Conservation (phyloP, 2,888 invertebrate species). For the Cerastis leucographa region DNA sequence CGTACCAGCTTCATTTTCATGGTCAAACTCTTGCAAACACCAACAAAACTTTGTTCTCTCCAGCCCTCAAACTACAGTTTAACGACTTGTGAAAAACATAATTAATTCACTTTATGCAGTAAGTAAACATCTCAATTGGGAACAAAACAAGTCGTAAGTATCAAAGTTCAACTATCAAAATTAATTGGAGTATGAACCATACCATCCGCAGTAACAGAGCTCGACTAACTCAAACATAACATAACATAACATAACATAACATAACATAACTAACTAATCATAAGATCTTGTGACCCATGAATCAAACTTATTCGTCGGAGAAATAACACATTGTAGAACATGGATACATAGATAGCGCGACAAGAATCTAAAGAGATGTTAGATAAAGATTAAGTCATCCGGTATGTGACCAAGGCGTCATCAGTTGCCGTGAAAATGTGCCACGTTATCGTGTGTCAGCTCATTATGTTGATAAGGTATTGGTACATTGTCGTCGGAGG, state of each 20-base stretch:
- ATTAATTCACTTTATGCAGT: constrained; percentile 28
- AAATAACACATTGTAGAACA: constrained; percentile 50
- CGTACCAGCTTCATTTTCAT: constrained; percentile 1
- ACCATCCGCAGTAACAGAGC: constrained; percentile 41
- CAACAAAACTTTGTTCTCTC: not conserved
- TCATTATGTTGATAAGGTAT: constrained; percentile 59
- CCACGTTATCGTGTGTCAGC: constrained; percentile 39
- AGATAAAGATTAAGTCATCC: constrained; percentile 58
- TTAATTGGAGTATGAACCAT: constrained; percentile 56
- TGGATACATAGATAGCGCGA: constrained; percentile 36
- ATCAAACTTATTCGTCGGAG: constrained; percentile 55
- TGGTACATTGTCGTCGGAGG: constrained; percentile 41
- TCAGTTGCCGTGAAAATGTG: constrained; percentile 39
- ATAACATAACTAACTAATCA: constrained; percentile 62
- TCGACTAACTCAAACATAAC: constrained; percentile 60
- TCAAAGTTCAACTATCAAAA: constrained; percentile 59
- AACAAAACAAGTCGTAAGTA: constrained; percentile 47
- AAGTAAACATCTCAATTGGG: constrained; percentile 42
- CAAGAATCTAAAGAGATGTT: constrained; percentile 52
- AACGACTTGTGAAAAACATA: constrained; percentile 26
- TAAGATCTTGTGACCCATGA: constrained; percentile 57
- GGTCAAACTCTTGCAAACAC: not conserved
- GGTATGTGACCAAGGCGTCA: constrained; percentile 41
- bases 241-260: too few relatives aligned
- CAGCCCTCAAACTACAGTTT: constrained; percentile 26